phyloP scores from a whole-genome alignment of 2,113 vertebrate genomes.

The Cynopterus brachyotis region DNA sequence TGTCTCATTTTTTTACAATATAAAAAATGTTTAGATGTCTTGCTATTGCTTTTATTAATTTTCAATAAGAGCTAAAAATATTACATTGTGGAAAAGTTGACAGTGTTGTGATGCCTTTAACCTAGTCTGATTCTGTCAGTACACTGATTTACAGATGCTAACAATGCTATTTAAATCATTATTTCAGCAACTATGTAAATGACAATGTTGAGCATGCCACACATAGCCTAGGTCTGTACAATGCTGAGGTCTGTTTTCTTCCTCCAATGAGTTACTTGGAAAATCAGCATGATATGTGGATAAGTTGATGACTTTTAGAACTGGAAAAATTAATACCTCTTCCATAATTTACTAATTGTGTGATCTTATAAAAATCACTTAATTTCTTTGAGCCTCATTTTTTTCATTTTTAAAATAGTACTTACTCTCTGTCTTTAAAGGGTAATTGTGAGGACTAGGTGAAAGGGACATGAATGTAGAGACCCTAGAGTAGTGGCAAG shows the following conservation, averaged over 20 bases:
- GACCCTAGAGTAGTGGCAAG: neutral
- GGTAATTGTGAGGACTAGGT: neutral
- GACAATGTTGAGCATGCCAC: neutral
- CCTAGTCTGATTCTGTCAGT: neutral
- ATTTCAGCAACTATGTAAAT: neutral
- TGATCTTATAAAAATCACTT: neutral
- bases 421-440: neutral
- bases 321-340: neutral
- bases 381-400: neutral
- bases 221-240: neutral
- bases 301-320: neutral
- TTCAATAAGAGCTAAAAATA: neutral
- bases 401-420: slow-evolving; percentile 18
- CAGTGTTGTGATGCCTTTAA: neutral
- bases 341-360: neutral
- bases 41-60: neutral
- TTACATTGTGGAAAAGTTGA: neutral
- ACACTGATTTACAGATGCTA: neutral
- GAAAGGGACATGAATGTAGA: neutral
- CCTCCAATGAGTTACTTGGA: neutral
- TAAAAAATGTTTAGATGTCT: neutral
- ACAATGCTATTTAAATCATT: neutral
- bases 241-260: neutral
- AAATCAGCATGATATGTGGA: neutral
- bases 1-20: neutral